Percentiles rank a stretch among this genome's conserved stretches.
Evolutionary conservation across 2,797 vertebrate genomes (phyloP).

Genomic region (Pygocentrus nattereri): DNA sequence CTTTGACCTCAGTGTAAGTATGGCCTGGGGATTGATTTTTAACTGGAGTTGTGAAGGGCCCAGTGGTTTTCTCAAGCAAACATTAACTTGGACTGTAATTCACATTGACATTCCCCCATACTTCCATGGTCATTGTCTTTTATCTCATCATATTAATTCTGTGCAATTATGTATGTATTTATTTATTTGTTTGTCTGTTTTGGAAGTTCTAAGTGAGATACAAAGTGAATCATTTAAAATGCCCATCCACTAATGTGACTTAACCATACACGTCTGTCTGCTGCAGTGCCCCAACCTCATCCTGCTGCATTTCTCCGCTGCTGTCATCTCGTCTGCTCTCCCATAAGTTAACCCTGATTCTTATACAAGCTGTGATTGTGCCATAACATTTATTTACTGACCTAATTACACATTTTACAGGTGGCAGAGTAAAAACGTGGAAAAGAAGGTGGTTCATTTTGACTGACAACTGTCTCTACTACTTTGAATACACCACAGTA

Average conservation of each 20-base stretch:
- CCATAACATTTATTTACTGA: not conserved
- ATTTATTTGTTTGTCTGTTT: not conserved
- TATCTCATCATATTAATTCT: not conserved
- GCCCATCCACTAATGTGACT: conserved; percentile 46
- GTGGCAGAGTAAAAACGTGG: conserved; percentile 98
- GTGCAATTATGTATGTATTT: conserved; percentile 14
- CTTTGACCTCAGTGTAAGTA: too few relatives aligned
- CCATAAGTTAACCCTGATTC: conserved; percentile 23
- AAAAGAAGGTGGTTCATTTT: conserved; percentile 98
- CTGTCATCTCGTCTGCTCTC: conserved; percentile 24
- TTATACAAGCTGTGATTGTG: not conserved
- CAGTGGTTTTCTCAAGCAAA: not conserved
- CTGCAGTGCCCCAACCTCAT: conserved; percentile 49
- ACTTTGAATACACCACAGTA: conserved; percentile 97
- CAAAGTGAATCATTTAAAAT: conserved; percentile 9
- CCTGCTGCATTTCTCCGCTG: conserved; percentile 41
- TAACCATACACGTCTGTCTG: conserved; percentile 40
- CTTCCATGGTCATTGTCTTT: conserved; percentile 9
- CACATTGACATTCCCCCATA: conserved; percentile 1
- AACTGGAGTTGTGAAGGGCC: not conserved
- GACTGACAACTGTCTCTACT: conserved; percentile 98
- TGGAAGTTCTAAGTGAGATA: not conserved
- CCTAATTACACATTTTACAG: conserved; percentile 70
- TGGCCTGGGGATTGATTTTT: too few relatives aligned
- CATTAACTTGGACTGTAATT: not conserved